Base-by-base conservation (phyloP, 2,797 vertebrate species). In the Semaprochilodus insignis region DNA sequence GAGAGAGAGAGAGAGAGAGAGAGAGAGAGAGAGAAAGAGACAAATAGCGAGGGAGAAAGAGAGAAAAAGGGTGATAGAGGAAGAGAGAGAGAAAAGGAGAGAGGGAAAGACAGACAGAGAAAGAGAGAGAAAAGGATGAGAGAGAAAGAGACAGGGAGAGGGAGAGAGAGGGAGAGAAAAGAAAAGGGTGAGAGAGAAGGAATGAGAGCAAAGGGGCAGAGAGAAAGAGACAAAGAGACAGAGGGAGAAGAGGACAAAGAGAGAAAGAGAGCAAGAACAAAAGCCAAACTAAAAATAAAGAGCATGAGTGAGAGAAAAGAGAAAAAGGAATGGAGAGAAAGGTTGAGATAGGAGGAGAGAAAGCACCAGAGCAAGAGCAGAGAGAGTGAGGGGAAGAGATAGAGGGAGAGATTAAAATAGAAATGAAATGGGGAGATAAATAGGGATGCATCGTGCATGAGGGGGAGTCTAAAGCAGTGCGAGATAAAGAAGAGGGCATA, bases 41-140 rank as follows among this genome's bases (percentile, higher is more conserved):
- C 13, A 70, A 57, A 34, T 15, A 25, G 13, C 40, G 55, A 27
- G 52, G n/a, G 55, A 27, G 19, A 48, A 48, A 34, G 27, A 27
- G 40, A 88, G 57, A 77, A 77, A 52, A 21, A 59, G 57, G 8
- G 63, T 78, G 55, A 59, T 51, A 27, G 23, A 70, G 23, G 60
- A 19, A 59, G 77, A 44, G 40, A 70, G 57, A 59, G 57, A 59
- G 16, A 8, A 14, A 7, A 1, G 40, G 79, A 54, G 63, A 85
- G 44, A 52, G 10, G 62, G 36, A 14, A n/a, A 25, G 62, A 57
- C 17, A 75, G 59, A 34, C 21, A 36, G 13, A 55, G 55, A 27
- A 23, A n/a, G 27, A 27, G 15, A 48, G 51, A 48, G 27, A 27
- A 21, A 88, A 54, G 74, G 77, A 34, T 17, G 60, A 62, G 21